These are phyloP conservation scores for Holocentrus rufus DNA, from an alignment of 2,797 vertebrate genomes.

Conservation along the genomic window DNA sequence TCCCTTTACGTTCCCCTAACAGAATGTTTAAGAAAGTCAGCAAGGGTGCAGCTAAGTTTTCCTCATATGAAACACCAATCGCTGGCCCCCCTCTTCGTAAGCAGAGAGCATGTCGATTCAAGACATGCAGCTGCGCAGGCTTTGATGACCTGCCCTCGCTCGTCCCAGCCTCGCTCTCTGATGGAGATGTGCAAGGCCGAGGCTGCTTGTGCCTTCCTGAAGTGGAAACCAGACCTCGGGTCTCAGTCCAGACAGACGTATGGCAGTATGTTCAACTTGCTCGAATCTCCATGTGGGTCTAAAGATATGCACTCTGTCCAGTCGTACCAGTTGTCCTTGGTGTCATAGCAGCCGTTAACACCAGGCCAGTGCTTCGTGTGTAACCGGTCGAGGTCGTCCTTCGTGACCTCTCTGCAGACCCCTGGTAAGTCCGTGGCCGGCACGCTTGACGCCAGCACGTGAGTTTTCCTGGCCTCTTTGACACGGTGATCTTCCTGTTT, in stretches of 20 bases:
- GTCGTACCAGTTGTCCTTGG: conserved; percentile 93
- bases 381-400: conserved; percentile 86
- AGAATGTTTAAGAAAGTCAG: conserved; percentile 24
- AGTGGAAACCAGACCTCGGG: conserved; percentile 1
- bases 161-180: not conserved
- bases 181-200: conserved; percentile 1
- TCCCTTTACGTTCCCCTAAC: conserved; percentile 13
- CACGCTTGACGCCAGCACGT: conserved; percentile 82
- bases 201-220: conserved; percentile 4
- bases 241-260: conserved; percentile 95
- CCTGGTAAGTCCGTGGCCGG: conserved; percentile 86
- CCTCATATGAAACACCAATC: conserved; percentile 39
- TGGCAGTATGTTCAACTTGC: conserved; percentile 92
- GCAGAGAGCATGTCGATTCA: conserved; percentile 27
- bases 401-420: conserved; percentile 84
- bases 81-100: conserved; percentile 14
- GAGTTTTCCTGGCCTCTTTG: conserved; percentile 83
- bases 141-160: conserved; percentile 29
- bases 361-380: conserved; percentile 89
- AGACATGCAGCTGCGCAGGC: conserved; percentile 35
- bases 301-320: conserved; percentile 96
- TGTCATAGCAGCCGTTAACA: conserved; percentile 95
- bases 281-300: conserved; percentile 90
- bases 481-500: conserved; percentile 87
- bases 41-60: conserved; percentile 19